Base-by-base conservation (phyloP, 1,140 invertebrate genomes). In the Hypothenemus hampei region DNA sequence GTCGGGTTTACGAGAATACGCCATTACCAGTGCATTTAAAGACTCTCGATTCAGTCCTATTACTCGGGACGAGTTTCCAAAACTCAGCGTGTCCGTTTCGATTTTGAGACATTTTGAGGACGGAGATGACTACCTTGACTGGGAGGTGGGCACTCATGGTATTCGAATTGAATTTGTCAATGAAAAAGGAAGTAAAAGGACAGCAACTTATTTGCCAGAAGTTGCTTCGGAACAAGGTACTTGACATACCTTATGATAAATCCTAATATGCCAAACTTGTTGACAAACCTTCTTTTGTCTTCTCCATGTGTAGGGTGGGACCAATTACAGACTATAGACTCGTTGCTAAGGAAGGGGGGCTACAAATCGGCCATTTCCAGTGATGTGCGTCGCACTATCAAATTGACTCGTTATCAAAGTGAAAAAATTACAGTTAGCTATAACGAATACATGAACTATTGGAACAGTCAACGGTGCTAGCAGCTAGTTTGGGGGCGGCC, bases 121-220 rank as follows among this genome's bases (percentile, higher is more conserved):
- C 69, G 96, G 90, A 0, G 77, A 80, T 36, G 86, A 98, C 71
- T 98, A 93, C 74, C 76, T 95, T 58, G 97, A 99, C 74, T 99
- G 97, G 97, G 87, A 94, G 77, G 81, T 99, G 47, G 97, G 97
- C 13, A 81, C 89, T 29, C 97, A 99, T 75, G 97, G 97, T 20
- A 98, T 99, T 65, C 82, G 96, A 40, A 99, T 99, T 61, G 95
- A 99, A 77, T 99, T 98, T 68, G 74, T 87, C 51, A 96, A 92
- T 73, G 96, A 98, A 67, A 91, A 93, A 65, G 96, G 96, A 54
- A 87, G 86, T 60, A 93, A 93, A 68, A 83, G 93, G 65, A 97
- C 92, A 59, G 96, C 97, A 60, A 99, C 97, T 63, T 99, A 97
- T 76, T 80, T 99, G 69, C 97, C 97, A 43, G 89, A 98, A 77